These are phyloP conservation scores for Cephonodes hylas DNA, from an alignment of 2,888 invertebrate genomes.

Conservation along the genomic window DNA sequence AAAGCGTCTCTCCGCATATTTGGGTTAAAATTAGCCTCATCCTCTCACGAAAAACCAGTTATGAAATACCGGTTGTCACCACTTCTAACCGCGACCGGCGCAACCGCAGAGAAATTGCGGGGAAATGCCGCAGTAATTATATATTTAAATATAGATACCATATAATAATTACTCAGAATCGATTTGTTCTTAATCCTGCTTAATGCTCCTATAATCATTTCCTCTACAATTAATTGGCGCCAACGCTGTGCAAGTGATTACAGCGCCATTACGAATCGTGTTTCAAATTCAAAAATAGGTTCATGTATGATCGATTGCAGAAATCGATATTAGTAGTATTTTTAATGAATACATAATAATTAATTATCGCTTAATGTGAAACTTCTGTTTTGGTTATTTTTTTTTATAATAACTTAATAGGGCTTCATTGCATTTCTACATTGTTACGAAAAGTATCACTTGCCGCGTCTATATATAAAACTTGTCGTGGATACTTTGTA, in stretches of 20 bases:
- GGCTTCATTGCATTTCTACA: no score
- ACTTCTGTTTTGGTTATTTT: no score
- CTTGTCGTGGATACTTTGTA: neutral
- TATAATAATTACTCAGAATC: neutral
- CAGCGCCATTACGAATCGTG: neutral
- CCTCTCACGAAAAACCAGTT: constrained; percentile 5
- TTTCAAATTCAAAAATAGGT: neutral
- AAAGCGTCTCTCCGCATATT: neutral
- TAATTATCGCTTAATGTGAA: no score
- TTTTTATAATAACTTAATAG: no score
- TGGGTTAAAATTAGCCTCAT: constrained; percentile 1
- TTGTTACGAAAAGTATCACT: no score
- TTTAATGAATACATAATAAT: no score
- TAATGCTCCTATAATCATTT: neutral
- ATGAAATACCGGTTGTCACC: neutral
- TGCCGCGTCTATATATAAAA: no score
- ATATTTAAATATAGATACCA: neutral
- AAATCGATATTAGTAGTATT: no score
- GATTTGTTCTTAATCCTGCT: neutral
- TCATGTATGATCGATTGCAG: neutral
- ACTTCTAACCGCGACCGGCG: neutral
- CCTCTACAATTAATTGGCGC: neutral
- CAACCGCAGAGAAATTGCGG: neutral
- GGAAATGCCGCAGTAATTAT: neutral
- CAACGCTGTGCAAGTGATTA: neutral